A percentile compares a stretch with the other conserved stretches of the same genome.
Evolutionary conservation across 2,888 invertebrate species (phyloP).

Genomic region (Acanthosepion esculentum): DNA sequence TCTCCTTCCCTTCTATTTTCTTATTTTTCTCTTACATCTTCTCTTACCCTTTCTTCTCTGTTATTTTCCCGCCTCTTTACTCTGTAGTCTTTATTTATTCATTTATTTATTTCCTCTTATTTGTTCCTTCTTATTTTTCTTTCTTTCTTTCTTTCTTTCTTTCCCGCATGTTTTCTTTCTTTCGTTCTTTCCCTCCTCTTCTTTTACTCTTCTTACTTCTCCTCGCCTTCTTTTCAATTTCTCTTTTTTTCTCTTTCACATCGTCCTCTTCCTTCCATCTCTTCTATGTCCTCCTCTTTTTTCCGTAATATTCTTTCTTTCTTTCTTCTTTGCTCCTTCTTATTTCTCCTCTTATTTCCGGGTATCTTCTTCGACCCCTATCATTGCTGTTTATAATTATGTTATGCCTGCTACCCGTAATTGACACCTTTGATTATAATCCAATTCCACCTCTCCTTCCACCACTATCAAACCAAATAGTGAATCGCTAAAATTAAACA

Average conservation of each 20-base stretch:
- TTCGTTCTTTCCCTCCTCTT: neutral
- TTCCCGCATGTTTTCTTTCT: neutral
- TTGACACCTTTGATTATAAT: neutral
- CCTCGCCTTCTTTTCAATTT: neutral
- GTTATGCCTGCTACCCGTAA: neutral
- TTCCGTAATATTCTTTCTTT: no score
- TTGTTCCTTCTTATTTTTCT: no score
- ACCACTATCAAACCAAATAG: neutral
- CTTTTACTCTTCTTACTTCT: neutral
- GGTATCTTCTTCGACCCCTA: neutral
- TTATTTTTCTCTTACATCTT: no score
- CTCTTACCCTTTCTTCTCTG: no score
- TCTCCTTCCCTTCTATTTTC: no score
- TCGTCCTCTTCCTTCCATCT: neutral
- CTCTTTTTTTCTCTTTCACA: neutral
- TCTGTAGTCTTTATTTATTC: no score
- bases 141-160: neutral
- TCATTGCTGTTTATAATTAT: neutral
- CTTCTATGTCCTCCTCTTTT: neutral
- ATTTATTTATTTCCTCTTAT: neutral
- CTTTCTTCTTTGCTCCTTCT: neutral
- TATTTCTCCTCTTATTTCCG: neutral
- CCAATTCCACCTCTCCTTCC: neutral
- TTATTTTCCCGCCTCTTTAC: no score
- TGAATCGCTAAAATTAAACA: neutral